Conservation (phyloP, 2,797 vertebrate genomes). For the Cuniculus paca region DNA sequence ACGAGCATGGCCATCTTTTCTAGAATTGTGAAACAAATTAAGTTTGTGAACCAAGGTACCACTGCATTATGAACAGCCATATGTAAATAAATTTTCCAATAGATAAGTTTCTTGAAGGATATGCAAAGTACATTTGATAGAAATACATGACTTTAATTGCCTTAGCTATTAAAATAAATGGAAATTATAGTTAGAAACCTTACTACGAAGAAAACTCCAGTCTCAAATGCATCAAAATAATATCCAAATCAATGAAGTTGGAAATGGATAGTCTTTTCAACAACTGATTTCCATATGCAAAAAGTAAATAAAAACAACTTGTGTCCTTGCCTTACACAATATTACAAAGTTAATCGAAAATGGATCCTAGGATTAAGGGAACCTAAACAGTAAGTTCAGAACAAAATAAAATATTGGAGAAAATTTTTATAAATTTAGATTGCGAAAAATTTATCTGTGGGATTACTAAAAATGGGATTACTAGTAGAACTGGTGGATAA, state of each 20-base stretch:
- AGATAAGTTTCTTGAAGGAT: neutral
- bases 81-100: neutral
- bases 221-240: conserved; percentile 17
- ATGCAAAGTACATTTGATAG: neutral
- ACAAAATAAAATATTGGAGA: neutral
- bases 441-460: conserved; percentile 48
- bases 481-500: neutral
- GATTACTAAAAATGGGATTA: conserved; percentile 50
- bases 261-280: neutral
- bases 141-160: neutral
- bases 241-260: neutral
- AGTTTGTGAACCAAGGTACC: neutral
- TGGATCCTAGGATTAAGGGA: neutral
- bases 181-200: neutral
- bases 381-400: neutral
- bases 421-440: conserved; percentile 18
- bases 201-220: neutral
- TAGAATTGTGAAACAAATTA: neutral
- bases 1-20: neutral
- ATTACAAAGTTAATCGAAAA: conserved; percentile 33
- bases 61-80: neutral
- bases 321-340: neutral
- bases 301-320: neutral
- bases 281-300: neutral
- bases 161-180: neutral